Conservation (phyloP, 2,113 vertebrate genomes). For the Candoia aspera region DNA sequence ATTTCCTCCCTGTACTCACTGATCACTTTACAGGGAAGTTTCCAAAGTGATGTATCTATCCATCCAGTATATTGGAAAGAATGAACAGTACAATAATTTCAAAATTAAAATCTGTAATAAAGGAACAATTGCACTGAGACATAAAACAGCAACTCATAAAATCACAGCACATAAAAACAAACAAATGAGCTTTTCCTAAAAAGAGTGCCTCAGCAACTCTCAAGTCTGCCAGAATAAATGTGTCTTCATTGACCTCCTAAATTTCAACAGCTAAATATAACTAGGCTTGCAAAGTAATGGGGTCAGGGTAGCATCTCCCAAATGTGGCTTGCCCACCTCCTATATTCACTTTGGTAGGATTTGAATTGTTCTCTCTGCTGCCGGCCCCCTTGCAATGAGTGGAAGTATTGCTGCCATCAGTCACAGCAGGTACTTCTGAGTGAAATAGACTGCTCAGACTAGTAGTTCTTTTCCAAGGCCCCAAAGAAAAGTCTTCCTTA, state of each 20-base stretch:
- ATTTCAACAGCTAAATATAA: constrained; percentile 6
- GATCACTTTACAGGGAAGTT: not conserved
- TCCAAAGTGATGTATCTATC: not conserved
- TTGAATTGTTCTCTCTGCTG: not conserved
- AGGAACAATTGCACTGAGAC: constrained; percentile 12
- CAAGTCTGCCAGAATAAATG: not conserved
- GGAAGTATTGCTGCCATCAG: not conserved
- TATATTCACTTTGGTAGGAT: not conserved
- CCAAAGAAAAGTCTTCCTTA: not conserved
- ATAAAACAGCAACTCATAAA: constrained; percentile 20
- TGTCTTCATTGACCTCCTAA: not conserved
- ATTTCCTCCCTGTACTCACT: not conserved
- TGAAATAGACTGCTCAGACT: not conserved
- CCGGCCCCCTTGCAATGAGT: not conserved
- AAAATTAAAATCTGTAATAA: constrained; percentile 9
- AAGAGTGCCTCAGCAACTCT: constrained; percentile 1
- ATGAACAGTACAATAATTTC: not conserved
- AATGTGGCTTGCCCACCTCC: not conserved
- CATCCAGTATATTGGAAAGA: not conserved
- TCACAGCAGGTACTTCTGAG: not conserved
- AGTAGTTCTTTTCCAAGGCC: not conserved
- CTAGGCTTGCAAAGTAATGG: not conserved
- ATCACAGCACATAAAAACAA: constrained; percentile 8
- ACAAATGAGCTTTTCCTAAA: constrained; percentile 20
- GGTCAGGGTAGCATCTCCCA: not conserved